Evolutionary conservation across 2,113 vertebrate species (phyloP).

Genomic region (Gobiocypris rarus): DNA sequence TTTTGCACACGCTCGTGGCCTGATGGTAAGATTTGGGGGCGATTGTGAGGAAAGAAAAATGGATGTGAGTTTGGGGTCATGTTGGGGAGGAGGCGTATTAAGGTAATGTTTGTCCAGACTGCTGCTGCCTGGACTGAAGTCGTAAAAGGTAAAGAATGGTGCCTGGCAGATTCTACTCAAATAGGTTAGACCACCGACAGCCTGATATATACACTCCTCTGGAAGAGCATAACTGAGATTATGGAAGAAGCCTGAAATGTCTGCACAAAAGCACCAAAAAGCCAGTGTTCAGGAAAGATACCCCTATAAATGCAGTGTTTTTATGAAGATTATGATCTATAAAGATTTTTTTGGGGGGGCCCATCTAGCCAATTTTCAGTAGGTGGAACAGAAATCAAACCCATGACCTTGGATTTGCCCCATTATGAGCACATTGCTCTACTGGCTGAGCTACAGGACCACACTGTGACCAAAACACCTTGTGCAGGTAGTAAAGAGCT

Average conservation of each 20-base stretch:
- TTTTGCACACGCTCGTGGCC: background rate
- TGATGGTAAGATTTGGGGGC: conserved; percentile 55
- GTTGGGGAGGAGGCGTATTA: conserved; percentile 71
- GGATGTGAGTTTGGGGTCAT: conserved; percentile 54
- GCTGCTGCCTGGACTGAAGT: conserved; percentile 36
- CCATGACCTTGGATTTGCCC: background rate
- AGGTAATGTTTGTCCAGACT: conserved; percentile 76
- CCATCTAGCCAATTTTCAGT: too few species aligned
- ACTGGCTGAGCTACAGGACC: background rate
- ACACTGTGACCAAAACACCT: background rate
- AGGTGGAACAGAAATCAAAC: background rate
- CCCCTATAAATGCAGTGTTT: background rate
- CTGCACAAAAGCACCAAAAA: background rate
- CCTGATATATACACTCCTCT: conserved; percentile 5
- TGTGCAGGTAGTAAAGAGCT: background rate
- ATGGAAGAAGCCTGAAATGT: background rate
- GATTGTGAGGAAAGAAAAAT: conserved; percentile 63
- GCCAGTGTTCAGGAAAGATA: background rate
- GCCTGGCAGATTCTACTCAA: conserved; percentile 3
- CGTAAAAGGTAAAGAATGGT: conserved; percentile 43
- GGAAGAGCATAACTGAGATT: background rate
- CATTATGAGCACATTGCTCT: background rate
- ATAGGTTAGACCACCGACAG: conserved; percentile 14
- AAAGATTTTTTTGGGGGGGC: too few species aligned
- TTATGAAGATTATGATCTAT: too few species aligned